phyloP scores from a whole-genome alignment of 2,797 vertebrate genomes.

The Gymnothorax javanicus region DNA sequence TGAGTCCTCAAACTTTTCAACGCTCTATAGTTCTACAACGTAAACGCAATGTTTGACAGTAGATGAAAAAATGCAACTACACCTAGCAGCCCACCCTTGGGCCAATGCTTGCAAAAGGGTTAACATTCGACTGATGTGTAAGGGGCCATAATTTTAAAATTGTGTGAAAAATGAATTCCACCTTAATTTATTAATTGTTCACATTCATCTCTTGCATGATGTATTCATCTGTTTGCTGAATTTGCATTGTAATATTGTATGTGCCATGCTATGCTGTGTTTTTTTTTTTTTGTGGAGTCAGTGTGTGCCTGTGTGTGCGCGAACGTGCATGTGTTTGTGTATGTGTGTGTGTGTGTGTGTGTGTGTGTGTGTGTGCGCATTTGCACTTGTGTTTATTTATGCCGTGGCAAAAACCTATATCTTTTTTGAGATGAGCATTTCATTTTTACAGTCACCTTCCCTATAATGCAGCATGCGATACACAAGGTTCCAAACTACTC shows the following conservation, averaged over 20 bases:
- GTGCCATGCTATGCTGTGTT: background rate
- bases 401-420: background rate
- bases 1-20: too few relatives aligned
- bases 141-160: background rate
- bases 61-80: too few relatives aligned
- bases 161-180: background rate
- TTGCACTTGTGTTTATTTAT: constrained; percentile 11
- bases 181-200: background rate
- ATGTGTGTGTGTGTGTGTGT: background rate
- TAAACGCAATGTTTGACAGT: too few relatives aligned
- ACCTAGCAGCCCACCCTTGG: too few relatives aligned
- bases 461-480: background rate
- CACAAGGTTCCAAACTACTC: background rate
- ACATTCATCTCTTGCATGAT: background rate
- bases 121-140: background rate
- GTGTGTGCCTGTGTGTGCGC: constrained; percentile 9
- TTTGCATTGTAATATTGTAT: constrained; percentile 5
- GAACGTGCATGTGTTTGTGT: background rate
- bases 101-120: background rate
- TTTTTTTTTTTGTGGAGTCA: too few relatives aligned
- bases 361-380: constrained; percentile 24
- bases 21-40: too few relatives aligned
- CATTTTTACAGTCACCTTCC: background rate
- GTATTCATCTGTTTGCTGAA: background rate
- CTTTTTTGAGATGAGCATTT: background rate